Conservation (phyloP, 2,113 vertebrate species). For the Phyllostomus hastatus region DNA sequence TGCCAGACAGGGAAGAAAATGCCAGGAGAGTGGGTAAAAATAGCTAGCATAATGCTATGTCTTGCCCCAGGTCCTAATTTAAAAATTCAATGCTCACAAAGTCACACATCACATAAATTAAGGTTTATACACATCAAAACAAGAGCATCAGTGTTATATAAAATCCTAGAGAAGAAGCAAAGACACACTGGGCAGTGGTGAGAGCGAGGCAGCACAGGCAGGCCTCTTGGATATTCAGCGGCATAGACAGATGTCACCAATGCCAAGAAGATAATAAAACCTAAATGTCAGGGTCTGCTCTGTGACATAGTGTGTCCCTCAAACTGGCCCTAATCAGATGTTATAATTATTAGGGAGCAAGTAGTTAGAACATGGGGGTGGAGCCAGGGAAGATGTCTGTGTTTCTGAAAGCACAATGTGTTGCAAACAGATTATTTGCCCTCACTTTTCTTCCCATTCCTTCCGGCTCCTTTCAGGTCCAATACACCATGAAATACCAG, state of each 20-base stretch:
- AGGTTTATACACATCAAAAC: not conserved
- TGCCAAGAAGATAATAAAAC: not conserved
- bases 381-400: not conserved
- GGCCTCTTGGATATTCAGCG: not conserved
- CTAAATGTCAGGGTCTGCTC: constrained; percentile 65
- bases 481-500: not conserved
- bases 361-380: not conserved
- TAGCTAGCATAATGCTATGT: not conserved
- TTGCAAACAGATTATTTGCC: not conserved
- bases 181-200: not conserved
- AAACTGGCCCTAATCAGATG: not conserved
- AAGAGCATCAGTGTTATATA: not conserved
- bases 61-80: not conserved
- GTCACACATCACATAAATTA: not conserved
- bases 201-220: not conserved
- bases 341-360: not conserved
- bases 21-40: constrained; percentile 29
- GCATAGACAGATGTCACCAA: not conserved
- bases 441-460: not conserved
- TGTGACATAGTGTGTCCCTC: constrained; percentile 17
- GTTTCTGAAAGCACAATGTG: not conserved
- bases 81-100: not conserved
- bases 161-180: not conserved
- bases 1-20: not conserved
- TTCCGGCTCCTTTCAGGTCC: not conserved